Percentiles rank a stretch among this genome's conserved stretches.
These are phyloP conservation scores for Drosophila melanica DNA, from an alignment of 1,140 invertebrate genomes.

Conservation along the genomic window DNA sequence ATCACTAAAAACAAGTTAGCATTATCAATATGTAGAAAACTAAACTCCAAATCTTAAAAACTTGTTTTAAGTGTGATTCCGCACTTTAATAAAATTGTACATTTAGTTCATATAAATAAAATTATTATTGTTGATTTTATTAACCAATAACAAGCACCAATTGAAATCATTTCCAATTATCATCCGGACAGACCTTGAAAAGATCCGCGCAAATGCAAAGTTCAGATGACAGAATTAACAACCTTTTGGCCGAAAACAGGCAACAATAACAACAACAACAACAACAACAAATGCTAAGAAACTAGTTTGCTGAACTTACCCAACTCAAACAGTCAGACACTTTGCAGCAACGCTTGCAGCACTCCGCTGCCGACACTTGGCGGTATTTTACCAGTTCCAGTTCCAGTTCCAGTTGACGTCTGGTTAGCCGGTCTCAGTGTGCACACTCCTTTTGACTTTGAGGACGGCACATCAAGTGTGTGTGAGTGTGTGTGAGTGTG, in stretches of 20 bases:
- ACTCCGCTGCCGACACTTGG: slow-evolving; percentile 3
- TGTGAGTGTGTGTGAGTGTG: slow-evolving; percentile 17
- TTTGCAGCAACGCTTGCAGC: background rate
- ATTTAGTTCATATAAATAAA: too few relatives aligned
- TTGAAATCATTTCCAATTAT: slow-evolving; percentile 24
- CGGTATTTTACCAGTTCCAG: slow-evolving; percentile 9
- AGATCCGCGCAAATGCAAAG: slow-evolving; percentile 10
- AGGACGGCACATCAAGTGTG: slow-evolving; percentile 45
- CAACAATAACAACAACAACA: background rate
- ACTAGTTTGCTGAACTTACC: slow-evolving; percentile 67
- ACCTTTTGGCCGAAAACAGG: slow-evolving; percentile 42
- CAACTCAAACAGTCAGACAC: slow-evolving; percentile 64
- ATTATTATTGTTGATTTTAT: too few relatives aligned
- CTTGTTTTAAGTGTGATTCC: too few relatives aligned
- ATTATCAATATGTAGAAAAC: too few relatives aligned
- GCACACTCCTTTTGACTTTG: slow-evolving; percentile 22
- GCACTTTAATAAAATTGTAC: too few relatives aligned
- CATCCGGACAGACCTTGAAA: slow-evolving; percentile 21
- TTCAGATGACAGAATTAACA: slow-evolving; percentile 49
- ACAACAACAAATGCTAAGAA: slow-evolving; percentile 36
- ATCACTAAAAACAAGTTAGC: too few relatives aligned
- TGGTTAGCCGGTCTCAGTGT: slow-evolving; percentile 14
- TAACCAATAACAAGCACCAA: background rate
- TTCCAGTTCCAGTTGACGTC: slow-evolving; percentile 30
- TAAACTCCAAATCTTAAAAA: too few relatives aligned